Evolutionary conservation across 2,888 invertebrate genomes (phyloP).

Genomic region (Hypselothyrea guttata): DNA sequence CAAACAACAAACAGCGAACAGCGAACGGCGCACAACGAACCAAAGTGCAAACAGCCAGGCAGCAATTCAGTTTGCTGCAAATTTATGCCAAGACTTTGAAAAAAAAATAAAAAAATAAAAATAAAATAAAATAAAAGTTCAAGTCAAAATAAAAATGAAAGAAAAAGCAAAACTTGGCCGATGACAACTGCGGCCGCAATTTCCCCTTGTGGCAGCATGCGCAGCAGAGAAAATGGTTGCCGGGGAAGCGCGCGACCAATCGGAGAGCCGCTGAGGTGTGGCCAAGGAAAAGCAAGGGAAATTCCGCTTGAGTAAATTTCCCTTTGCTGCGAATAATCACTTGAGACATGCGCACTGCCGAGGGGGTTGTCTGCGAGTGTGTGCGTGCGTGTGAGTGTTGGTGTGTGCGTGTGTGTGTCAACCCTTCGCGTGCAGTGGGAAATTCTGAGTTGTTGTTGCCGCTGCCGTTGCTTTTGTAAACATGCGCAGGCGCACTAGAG

Average conservation of each 20-base stretch:
- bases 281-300: constrained; percentile 58
- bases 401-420: neutral
- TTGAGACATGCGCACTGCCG: constrained; percentile 72
- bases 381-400: constrained; percentile 8
- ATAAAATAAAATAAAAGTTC: constrained; percentile 29
- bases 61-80: constrained; percentile 23
- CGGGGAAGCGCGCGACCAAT: constrained; percentile 78
- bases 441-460: constrained; percentile 26
- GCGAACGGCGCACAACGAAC: constrained; percentile 10
- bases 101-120: constrained; percentile 10
- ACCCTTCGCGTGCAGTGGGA: constrained; percentile 30
- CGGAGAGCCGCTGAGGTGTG: constrained; percentile 71
- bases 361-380: constrained; percentile 22
- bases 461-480: constrained; percentile 72
- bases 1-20: constrained; percentile 26
- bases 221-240: constrained; percentile 72
- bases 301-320: constrained; percentile 76
- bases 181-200: constrained; percentile 4
- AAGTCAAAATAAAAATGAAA: constrained; percentile 20
- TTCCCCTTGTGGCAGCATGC: constrained; percentile 52
- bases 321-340: constrained; percentile 78
- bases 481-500: constrained; percentile 72
- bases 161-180: constrained; percentile 1
- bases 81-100: constrained; percentile 51
- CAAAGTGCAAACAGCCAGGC: constrained; percentile 16